phyloP scores from a whole-genome alignment of 1,140 invertebrate species.

The Drosophila tristis region DNA sequence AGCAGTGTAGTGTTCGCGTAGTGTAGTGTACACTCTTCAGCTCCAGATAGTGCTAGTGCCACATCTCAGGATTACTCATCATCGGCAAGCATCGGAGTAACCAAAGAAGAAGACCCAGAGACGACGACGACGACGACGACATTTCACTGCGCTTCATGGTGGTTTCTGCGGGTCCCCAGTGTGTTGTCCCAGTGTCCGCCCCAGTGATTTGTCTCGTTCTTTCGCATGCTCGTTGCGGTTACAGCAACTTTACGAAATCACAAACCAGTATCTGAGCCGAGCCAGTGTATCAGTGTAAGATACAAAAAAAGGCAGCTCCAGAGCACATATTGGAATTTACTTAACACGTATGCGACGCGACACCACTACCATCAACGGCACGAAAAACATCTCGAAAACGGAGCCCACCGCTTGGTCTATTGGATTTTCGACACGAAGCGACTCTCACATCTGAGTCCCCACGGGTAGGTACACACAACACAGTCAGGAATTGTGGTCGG shows the following conservation, averaged over 20 bases:
- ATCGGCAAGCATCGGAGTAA: conserved; percentile 8
- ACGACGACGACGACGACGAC: conserved; percentile 41
- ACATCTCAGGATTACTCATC: conserved; percentile 55
- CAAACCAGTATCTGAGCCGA: conserved; percentile 75
- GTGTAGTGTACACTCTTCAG: conserved; percentile 18
- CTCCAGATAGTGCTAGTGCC: conserved; percentile 43
- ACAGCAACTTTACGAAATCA: conserved; percentile 69
- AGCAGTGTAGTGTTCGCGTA: not conserved
- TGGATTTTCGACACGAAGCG: conserved; percentile 62
- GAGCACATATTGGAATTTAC: conserved; percentile 79
- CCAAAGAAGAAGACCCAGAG: not conserved
- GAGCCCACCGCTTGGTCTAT: conserved; percentile 43
- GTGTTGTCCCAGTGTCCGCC: not conserved
- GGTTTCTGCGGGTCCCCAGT: conserved; percentile 27
- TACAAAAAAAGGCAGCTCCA: conserved; percentile 45
- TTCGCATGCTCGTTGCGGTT: conserved; percentile 11
- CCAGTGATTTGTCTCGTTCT: conserved; percentile 21
- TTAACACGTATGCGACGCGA: conserved; percentile 72
- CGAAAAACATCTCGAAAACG: conserved; percentile 8
- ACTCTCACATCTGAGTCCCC: conserved; percentile 41
- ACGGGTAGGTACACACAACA: conserved; percentile 42
- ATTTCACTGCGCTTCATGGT: conserved; percentile 42
- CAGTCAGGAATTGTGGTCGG: conserved; percentile 7
- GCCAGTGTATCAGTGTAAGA: conserved; percentile 76
- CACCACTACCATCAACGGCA: conserved; percentile 21